A percentile compares a stretch with the other conserved stretches of the same genome.
These are phyloP conservation scores for Drosophila pseudoananassae DNA, from an alignment of 1,140 invertebrate genomes.

Conservation along the genomic window DNA sequence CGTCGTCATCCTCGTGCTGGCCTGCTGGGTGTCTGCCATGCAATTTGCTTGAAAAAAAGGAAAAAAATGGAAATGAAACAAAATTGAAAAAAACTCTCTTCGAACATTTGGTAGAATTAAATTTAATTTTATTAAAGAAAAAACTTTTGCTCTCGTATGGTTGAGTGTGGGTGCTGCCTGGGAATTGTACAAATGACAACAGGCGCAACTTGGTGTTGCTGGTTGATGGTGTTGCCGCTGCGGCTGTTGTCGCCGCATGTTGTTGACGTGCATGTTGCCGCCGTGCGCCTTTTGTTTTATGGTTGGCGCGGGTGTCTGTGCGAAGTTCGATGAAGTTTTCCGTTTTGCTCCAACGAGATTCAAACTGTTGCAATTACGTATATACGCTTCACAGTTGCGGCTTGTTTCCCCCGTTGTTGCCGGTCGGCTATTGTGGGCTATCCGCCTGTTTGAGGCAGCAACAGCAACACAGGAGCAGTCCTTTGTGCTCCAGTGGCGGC, in stretches of 20 bases:
- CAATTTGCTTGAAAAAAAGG: constrained; percentile 60
- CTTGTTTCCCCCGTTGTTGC: constrained; percentile 30
- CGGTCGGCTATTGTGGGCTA: constrained; percentile 23
- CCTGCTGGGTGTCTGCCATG: constrained; percentile 59
- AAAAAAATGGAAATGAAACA: constrained; percentile 39
- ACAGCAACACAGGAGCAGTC: constrained; percentile 11
- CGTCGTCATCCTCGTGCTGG: constrained; percentile 38
- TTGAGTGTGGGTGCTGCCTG: constrained; percentile 45
- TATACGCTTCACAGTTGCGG: constrained; percentile 1
- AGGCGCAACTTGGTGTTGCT: constrained; percentile 60
- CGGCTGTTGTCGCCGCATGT: constrained; percentile 65
- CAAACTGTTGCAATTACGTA: constrained; percentile 72
- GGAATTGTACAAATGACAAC: constrained; percentile 78
- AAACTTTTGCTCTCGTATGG: constrained; percentile 60
- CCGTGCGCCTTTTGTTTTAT: constrained; percentile 69
- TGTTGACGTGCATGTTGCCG: constrained; percentile 73
- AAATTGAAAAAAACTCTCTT: constrained; percentile 61
- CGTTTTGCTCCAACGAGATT: constrained; percentile 53
- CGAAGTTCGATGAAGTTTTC: constrained; percentile 68
- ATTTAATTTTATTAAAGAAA: constrained; percentile 82
- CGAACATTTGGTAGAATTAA: constrained; percentile 73
- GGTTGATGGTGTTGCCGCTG: constrained; percentile 36
- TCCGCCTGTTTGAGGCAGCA: background rate
- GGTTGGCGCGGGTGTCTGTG: constrained; percentile 57
- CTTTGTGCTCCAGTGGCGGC: constrained; percentile 8